A percentile compares a stretch with the other conserved stretches of the same genome.
Evolutionary conservation across 2,888 invertebrate species (phyloP).

Genomic region (Drosophila borborema): DNA sequence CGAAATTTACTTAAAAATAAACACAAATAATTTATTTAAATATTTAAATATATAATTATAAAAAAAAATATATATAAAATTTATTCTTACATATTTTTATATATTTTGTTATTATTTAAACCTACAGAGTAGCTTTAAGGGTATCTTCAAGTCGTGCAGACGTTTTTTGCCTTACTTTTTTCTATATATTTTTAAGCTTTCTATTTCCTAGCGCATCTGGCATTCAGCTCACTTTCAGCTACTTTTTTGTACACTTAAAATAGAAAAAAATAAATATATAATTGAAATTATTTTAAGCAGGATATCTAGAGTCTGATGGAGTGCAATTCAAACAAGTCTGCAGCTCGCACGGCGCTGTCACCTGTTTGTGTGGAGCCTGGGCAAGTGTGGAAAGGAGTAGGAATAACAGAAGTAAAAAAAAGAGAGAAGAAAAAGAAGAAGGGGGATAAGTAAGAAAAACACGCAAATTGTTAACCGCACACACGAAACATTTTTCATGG

Average conservation of each 20-base stretch:
- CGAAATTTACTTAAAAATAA: not conserved
- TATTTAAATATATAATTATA: too few species aligned
- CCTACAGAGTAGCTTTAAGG: not conserved
- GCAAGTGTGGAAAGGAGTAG: not conserved
- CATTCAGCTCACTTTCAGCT: not conserved
- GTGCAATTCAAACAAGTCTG: conserved; percentile 2
- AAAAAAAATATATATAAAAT: too few species aligned
- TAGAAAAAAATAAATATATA: not conserved
- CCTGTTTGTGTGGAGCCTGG: conserved; percentile 25
- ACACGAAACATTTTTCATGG: conserved; percentile 64
- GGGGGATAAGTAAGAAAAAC: conserved; percentile 53
- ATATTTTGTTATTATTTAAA: too few species aligned
- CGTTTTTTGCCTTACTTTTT: too few species aligned
- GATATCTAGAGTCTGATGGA: conserved; percentile 32
- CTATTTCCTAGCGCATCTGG: not conserved
- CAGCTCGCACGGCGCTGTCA: not conserved
- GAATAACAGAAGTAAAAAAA: not conserved
- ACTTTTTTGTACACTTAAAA: not conserved
- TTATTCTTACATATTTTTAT: too few species aligned
- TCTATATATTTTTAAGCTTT: not conserved
- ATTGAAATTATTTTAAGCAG: conserved; percentile 47
- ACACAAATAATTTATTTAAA: not conserved
- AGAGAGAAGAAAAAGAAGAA: not conserved
- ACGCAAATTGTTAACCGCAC: conserved; percentile 62
- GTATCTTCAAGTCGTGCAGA: conserved; percentile 6